Percentiles rank a stretch among this genome's conserved stretches.
Conservation (phyloP, 1,140 invertebrate species). For the Vollenhovia emeryi region DNA sequence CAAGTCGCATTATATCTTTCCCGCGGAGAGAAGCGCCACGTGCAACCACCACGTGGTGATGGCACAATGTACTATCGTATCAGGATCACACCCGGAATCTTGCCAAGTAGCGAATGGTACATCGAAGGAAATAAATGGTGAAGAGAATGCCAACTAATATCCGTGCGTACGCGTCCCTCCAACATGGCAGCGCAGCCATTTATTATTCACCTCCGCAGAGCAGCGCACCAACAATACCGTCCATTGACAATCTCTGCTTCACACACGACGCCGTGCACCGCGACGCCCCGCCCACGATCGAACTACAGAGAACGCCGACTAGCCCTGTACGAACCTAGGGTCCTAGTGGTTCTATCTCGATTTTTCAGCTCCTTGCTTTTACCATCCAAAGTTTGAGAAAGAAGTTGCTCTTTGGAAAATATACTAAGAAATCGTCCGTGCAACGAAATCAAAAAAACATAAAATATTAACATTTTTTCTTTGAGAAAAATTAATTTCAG, state of each 20-base stretch:
- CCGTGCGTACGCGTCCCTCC: constrained; percentile 51
- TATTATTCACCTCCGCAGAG: constrained; percentile 79
- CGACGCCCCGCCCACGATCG: constrained; percentile 83
- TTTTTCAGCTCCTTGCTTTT: constrained; percentile 17
- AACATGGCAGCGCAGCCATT: constrained; percentile 78
- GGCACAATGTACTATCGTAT: constrained; percentile 74
- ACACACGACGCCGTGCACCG: constrained; percentile 82
- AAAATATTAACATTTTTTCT: background rate
- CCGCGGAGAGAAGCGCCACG: too few species aligned
- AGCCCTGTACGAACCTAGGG: background rate
- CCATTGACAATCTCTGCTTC: constrained; percentile 84
- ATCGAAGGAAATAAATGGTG: constrained; percentile 4
- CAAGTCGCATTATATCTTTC: constrained; percentile 20
- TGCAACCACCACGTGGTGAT: background rate
- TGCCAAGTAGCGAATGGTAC: background rate
- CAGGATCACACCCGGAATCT: too few species aligned
- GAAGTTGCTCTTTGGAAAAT: constrained; percentile 12
- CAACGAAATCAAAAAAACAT: background rate
- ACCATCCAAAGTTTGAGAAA: constrained; percentile 20
- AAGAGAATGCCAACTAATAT: constrained; percentile 42
- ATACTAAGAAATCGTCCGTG: background rate
- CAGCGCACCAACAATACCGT: constrained; percentile 77
- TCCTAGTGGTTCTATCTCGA: background rate
- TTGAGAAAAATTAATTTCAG: background rate
- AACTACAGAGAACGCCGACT: constrained; percentile 81